These are phyloP conservation scores for Olivierus martensii DNA, from an alignment of 1,140 invertebrate genomes.

Conservation along the genomic window DNA sequence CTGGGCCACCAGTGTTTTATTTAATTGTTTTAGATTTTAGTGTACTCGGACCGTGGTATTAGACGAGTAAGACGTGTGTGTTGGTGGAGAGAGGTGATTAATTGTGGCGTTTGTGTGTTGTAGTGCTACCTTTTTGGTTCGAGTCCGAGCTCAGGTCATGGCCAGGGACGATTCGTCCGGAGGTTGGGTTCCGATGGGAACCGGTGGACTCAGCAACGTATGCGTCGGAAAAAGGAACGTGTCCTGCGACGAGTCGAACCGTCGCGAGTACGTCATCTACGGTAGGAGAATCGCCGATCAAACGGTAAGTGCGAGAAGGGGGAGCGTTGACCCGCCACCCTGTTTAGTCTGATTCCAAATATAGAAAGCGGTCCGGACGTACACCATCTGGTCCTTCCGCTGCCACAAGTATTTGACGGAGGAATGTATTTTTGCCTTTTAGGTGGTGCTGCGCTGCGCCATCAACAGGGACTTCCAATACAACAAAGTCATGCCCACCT, in stretches of 20 bases:
- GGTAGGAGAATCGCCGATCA: constrained; percentile 82
- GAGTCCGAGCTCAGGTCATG: constrained; percentile 96
- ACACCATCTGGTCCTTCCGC: neutral
- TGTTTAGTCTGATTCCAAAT: too few relatives aligned
- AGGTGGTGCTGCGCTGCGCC: constrained; percentile 86
- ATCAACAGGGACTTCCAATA: constrained; percentile 94
- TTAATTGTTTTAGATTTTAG: too few relatives aligned
- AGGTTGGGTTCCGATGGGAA: constrained; percentile 80
- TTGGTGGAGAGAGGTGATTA: too few relatives aligned
- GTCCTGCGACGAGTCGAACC: constrained; percentile 26
- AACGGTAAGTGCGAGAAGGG: constrained; percentile 46
- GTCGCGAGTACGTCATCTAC: constrained; percentile 77
- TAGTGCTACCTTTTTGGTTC: constrained; percentile 19
- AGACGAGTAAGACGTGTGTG: too few relatives aligned
- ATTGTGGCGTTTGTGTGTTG: neutral
- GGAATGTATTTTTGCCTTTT: constrained; percentile 19
- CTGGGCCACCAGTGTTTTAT: too few relatives aligned
- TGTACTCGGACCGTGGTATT: too few relatives aligned
- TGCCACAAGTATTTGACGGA: neutral
- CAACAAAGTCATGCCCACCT: constrained; percentile 95
- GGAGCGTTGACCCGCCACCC: neutral
- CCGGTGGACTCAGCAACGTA: constrained; percentile 74
- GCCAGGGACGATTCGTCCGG: constrained; percentile 90
- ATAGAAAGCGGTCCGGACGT: too few relatives aligned
- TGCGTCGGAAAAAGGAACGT: constrained; percentile 24